Conservation (phyloP, 2,888 invertebrate genomes). For the Balanococcus diminutus region DNA sequence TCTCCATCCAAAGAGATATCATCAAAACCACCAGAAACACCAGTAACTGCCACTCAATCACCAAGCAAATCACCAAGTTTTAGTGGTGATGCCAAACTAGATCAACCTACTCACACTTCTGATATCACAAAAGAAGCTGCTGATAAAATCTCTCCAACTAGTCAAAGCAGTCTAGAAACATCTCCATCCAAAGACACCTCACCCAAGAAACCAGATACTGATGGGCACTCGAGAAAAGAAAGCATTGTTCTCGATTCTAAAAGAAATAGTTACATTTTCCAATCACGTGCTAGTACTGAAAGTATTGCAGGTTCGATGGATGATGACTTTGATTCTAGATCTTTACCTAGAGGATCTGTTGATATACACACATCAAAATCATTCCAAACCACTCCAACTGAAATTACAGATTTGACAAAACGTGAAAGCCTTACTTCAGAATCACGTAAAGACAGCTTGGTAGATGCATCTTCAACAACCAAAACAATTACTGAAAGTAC, state of each 20-base stretch:
- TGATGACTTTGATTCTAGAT: neutral
- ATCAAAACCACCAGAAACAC: neutral
- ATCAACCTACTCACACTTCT: neutral
- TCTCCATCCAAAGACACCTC: neutral
- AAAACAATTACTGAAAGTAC: neutral
- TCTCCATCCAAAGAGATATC: neutral
- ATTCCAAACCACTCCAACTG: neutral
- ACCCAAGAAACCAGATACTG: neutral
- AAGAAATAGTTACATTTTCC: neutral
- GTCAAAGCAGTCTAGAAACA: neutral
- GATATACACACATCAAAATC: neutral
- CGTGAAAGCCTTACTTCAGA: neutral
- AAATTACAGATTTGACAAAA: neutral
- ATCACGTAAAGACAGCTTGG: neutral
- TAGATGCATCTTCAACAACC: neutral
- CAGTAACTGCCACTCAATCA: too few species aligned
- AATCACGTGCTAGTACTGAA: neutral
- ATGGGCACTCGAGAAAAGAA: neutral
- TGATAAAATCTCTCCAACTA: neutral
- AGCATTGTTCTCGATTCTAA: conserved; percentile 5
- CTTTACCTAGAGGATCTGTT: neutral
- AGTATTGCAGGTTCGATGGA: neutral
- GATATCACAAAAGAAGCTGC: neutral
- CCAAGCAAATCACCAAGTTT: neutral
- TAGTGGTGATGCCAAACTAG: neutral